Evolutionary conservation across 2,888 invertebrate genomes (phyloP).

Genomic region (Eupsilia transversa): DNA sequence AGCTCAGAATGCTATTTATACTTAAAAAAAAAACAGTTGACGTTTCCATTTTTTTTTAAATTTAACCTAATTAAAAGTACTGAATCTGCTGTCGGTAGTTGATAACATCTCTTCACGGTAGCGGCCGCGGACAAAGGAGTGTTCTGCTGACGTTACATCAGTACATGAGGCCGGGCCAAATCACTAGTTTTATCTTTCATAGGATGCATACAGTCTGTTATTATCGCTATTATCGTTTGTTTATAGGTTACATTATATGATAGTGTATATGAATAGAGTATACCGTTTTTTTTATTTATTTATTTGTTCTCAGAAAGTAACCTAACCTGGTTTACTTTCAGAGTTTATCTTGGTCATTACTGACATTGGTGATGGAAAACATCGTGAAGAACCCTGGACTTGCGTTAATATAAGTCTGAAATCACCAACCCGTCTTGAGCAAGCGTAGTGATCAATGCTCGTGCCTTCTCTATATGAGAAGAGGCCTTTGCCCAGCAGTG

Average conservation of each 20-base stretch:
- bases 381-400: too few species aligned
- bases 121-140: constrained; percentile 79
- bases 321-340: too few species aligned
- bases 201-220: constrained; percentile 54
- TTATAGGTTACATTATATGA: constrained; percentile 14
- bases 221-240: constrained; percentile 54
- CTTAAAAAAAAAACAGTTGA: background rate
- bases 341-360: too few species aligned
- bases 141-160: constrained; percentile 64
- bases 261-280: background rate
- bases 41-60: background rate
- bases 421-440: too few species aligned
- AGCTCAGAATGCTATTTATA: background rate
- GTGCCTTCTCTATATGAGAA: too few species aligned
- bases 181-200: constrained; percentile 65
- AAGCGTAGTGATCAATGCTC: too few species aligned
- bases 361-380: too few species aligned
- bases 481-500: too few species aligned
- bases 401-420: too few species aligned
- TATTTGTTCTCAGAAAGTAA: too few species aligned
- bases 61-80: constrained; percentile 16
- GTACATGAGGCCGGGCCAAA: constrained; percentile 52
- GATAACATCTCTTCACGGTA: constrained; percentile 84
- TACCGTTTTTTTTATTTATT: too few species aligned
- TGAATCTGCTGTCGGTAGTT: constrained; percentile 68